Conservation (phyloP, 2,797 vertebrate genomes). For the Gila robusta region DNA sequence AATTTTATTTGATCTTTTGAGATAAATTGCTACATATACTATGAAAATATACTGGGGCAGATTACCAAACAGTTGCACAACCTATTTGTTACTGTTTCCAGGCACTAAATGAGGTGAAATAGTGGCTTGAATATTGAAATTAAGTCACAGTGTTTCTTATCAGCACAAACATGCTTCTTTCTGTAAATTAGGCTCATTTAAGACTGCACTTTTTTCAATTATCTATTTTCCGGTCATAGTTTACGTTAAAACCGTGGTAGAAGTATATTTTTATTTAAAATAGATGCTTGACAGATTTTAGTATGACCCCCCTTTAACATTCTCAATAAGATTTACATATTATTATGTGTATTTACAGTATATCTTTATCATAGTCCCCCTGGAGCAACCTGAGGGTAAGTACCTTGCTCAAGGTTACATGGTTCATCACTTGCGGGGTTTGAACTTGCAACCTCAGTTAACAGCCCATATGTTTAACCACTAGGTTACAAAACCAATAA, state of each 20-base stretch:
- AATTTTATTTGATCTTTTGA: neutral
- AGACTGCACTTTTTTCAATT: neutral
- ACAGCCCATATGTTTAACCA: constrained; percentile 10
- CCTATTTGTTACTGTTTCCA: constrained; percentile 6
- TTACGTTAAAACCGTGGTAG: neutral
- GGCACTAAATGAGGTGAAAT: constrained; percentile 8
- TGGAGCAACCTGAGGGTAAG: neutral
- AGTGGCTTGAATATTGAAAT: neutral
- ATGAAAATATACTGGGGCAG: neutral
- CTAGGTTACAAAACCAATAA: neutral
- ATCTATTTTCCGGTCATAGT: neutral
- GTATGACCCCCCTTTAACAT: neutral
- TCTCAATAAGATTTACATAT: neutral
- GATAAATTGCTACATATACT: neutral
- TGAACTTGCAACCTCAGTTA: constrained; percentile 11
- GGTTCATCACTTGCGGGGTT: neutral
- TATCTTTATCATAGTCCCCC: neutral
- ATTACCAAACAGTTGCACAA: constrained; percentile 1
- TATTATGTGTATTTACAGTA: neutral
- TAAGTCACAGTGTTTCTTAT: neutral
- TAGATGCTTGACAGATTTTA: neutral
- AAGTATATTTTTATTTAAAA: neutral
- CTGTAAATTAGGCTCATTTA: neutral
- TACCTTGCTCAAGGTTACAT: constrained; percentile 1
- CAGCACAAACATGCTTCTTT: neutral